Base-by-base conservation (phyloP, 2,797 vertebrate genomes). In the Microctenopoma lineatum region DNA sequence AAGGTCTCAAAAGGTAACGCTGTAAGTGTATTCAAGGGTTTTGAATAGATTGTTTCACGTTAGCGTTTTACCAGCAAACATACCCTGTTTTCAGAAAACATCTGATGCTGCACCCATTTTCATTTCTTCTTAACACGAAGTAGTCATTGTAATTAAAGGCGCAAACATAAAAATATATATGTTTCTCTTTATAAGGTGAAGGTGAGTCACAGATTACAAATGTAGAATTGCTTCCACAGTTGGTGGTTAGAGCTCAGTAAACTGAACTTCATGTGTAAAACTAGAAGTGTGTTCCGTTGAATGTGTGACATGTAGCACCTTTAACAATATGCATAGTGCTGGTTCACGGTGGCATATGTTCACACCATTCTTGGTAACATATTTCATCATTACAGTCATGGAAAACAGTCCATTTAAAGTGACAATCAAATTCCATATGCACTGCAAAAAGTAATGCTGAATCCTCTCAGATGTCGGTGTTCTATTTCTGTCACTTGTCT, bases 401-500 rank as follows among this genome's bases (percentile, higher is more conserved):
- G 41, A 83, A 77, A 38, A 41, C 4, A 64, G 69, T 55, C 77
- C 65, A 84, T 83, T 86, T 87, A 78, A 82, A 79, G 82, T 86
- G 84, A 57, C 78, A 86, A 62, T 88, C 84, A 86, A 65, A 60
- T 78, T 53, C 71, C 76, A 75, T 83, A 80, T 26, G 32, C 21
- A 21, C 11, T 81, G 77, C 79, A 81, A 69, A 54, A 71, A 52
- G 75, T 55, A 77, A 80, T 68, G 74, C 65, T 11, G 38, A 38
- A 52, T 63, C 56, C 66, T 52, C 65, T 64, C 61, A 73, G 41
- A 75, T 41, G 48, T 59, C 59, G 41, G 59, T 46, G 82, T 65
- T 85, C 32, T 58, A 73, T 67, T 84, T 87, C 71, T 82, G 79
- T 84, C 86, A 86, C 45, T 81, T 11, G 47, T 78, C 81, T 62